Percentiles rank a stretch among this genome's conserved stretches.
These are phyloP conservation scores for Cyanoramphus novaezelandiae DNA, from an alignment of 2,113 vertebrate species.

Conservation along the genomic window DNA sequence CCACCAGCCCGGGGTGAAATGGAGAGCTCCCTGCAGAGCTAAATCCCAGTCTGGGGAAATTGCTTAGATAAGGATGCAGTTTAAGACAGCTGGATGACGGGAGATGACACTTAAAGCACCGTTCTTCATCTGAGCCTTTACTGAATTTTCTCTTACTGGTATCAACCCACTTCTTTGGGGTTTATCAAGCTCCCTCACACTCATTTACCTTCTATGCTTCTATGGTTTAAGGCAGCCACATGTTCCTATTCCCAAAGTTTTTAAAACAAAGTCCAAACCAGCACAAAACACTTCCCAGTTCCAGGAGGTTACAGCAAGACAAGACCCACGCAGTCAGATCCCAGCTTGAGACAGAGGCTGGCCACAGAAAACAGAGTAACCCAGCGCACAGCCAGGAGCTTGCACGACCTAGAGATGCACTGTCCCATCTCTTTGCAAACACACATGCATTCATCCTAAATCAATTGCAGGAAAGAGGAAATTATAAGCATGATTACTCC, in stretches of 20 bases:
- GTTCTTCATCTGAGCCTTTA: neutral
- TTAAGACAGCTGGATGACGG: neutral
- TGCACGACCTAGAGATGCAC: neutral
- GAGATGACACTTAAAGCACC: neutral
- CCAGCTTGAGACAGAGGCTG: neutral
- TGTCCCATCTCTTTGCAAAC: neutral
- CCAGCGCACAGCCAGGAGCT: neutral
- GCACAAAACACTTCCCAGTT: neutral
- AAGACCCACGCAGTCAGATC: rapidly evolving
- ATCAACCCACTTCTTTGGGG: neutral
- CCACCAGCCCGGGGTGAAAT: neutral
- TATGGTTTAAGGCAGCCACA: neutral
- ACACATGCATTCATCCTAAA: constrained; percentile 1
- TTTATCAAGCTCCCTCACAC: neutral
- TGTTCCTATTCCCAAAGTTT: neutral
- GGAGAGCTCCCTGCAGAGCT: neutral
- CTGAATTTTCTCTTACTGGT: neutral
- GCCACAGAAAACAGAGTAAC: neutral
- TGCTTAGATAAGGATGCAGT: neutral
- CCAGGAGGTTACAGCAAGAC: neutral
- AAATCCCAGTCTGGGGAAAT: neutral
- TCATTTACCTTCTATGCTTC: neutral
- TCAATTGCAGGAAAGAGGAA: constrained; percentile 44
- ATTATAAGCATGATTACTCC: constrained; percentile 53
- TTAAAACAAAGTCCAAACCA: neutral